A percentile compares a stretch with the other conserved stretches of the same genome.
Conservation (phyloP, 2,113 vertebrate species). For the Fregata magnificens region DNA sequence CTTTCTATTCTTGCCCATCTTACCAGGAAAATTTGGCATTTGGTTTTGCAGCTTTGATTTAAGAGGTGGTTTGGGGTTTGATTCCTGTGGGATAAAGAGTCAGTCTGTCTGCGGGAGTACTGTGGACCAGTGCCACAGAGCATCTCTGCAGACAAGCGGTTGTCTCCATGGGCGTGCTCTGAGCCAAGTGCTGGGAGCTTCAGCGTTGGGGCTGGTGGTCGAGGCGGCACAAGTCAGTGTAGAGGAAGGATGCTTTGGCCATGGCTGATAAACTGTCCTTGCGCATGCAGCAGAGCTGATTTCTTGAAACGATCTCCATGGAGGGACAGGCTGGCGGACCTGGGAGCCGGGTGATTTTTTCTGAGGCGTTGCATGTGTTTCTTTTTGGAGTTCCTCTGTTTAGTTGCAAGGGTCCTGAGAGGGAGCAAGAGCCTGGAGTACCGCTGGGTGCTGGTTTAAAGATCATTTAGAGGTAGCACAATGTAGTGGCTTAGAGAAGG, state of each 20-base stretch:
- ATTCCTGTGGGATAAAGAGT: neutral
- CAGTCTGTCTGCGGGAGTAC: neutral
- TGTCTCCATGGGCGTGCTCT: neutral
- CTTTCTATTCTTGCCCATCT: neutral
- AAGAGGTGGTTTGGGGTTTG: neutral
- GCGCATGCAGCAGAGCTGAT: fast-evolving
- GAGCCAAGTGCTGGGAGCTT: neutral
- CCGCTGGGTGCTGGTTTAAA: neutral
- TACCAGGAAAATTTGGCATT: neutral
- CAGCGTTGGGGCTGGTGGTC: fast-evolving
- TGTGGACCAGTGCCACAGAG: neutral
- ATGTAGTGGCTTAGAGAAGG: neutral
- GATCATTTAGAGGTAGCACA: neutral
- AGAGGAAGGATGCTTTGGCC: neutral
- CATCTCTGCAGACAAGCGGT: neutral
- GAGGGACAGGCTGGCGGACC: neutral
- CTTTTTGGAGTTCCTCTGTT: neutral
- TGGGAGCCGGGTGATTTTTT: neutral
- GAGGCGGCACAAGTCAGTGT: neutral
- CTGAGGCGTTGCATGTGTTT: neutral
- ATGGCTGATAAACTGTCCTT: neutral
- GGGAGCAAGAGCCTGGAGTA: neutral
- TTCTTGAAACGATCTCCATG: neutral
- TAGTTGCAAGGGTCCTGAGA: neutral
- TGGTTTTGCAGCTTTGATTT: neutral